Conservation (phyloP, 2,113 vertebrate species). For the Muscicapa adusta region DNA sequence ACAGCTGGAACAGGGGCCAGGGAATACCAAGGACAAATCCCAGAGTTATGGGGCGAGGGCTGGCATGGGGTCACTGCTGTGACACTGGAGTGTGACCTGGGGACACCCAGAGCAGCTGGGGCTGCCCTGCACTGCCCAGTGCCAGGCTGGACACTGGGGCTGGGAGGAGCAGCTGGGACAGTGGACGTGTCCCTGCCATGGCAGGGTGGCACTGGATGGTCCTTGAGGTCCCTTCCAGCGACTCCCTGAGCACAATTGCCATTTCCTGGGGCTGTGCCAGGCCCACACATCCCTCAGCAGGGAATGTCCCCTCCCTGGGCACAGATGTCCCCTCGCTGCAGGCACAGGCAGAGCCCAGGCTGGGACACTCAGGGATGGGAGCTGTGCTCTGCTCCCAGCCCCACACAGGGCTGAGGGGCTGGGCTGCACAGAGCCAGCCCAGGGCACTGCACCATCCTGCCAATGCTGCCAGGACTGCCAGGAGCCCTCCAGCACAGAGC, state of each 20-base stretch:
- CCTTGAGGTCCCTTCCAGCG: neutral
- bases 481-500: neutral
- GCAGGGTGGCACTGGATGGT: neutral
- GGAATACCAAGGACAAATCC: neutral
- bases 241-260: neutral
- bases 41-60: fast-evolving
- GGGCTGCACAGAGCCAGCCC: neutral
- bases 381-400: neutral
- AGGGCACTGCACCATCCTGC: neutral
- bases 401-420: neutral
- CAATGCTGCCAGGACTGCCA: fast-evolving
- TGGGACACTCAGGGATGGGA: neutral
- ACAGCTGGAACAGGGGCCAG: neutral
- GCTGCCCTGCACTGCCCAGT: neutral
- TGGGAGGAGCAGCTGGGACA: neutral
- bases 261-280: neutral
- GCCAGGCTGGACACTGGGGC: neutral
- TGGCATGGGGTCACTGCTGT: fast-evolving
- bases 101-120: neutral
- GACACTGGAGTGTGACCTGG: fast-evolving
- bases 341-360: neutral
- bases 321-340: neutral
- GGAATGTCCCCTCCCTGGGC: neutral
- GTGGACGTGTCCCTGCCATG: neutral
- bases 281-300: neutral